Conservation (phyloP, 2,113 vertebrate species). For the Gnathonemus echidnorhynchus region DNA sequence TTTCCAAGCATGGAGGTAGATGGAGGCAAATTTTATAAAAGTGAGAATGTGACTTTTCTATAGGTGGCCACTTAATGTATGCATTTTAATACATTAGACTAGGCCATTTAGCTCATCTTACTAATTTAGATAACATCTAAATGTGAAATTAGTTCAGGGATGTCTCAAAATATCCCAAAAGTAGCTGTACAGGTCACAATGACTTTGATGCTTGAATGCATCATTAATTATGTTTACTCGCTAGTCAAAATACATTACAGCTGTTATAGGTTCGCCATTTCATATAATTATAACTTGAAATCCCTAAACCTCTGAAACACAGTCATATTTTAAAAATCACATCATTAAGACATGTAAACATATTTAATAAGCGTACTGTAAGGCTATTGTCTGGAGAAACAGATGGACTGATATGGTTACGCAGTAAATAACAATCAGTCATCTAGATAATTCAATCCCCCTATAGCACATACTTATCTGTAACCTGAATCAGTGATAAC, state of each 20-base stretch:
- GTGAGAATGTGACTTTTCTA: not conserved
- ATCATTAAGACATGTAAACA: not conserved
- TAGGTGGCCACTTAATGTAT: not conserved
- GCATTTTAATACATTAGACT: not conserved
- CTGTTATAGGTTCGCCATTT: not conserved
- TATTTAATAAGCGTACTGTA: not conserved
- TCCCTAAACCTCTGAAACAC: not conserved
- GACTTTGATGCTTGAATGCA: not conserved
- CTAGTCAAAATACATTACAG: not conserved
- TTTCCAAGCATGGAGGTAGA: not conserved
- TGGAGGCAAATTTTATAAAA: not conserved
- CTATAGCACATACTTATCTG: not conserved
- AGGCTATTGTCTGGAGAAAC: slow-evolving; percentile 1
- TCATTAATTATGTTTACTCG: not conserved
- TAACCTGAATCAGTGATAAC: not conserved
- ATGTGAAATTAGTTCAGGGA: not conserved
- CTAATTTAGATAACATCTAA: not conserved
- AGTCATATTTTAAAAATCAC: not conserved
- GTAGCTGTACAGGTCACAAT: not conserved
- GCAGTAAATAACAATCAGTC: not conserved
- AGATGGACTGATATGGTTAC: not conserved
- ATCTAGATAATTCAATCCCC: not conserved
- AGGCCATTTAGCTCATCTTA: not conserved
- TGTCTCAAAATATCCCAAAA: not conserved
- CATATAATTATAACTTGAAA: not conserved